Base-by-base conservation (phyloP, 1,140 invertebrate genomes). In the Pseudomyrmex pallidus region DNA sequence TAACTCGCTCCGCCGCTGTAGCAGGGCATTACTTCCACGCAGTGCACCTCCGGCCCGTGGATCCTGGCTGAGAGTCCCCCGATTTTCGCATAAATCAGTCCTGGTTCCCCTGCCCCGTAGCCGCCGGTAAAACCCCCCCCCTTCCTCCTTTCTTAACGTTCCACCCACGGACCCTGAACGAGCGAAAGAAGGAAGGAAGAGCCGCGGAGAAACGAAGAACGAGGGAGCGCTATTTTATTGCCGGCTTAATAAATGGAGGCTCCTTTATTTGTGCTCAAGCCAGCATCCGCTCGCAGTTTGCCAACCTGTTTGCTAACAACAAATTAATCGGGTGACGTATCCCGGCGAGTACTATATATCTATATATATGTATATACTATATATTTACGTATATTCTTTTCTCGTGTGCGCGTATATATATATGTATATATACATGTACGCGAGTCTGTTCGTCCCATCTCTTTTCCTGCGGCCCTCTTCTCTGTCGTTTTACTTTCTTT, bases 251-350 rank as follows among this genome's bases (percentile, higher is more conserved):
- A 93, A 93, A 93, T 93, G 92, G 92, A 91, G 90, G 89, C 91
- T 92, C 92, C 90, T 93, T 93, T 93, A 93, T 93, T 93, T 93
- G 35, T 35, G 91, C 90, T 86, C 84, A 83, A 90, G 89, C 89
- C 91, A 91, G 91, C 91, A 93, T 93, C 92, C 92, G 92, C 92
- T 92, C 90, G 90, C 91, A 92, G 91, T 93, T 93, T 92, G 91
- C 92, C 91, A 93, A 93, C 92, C 92, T 93, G 92, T 93, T 93
- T 93, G 92, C 92, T 92, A 93, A 93, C 92, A 93, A 94, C 92
- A 93, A 93, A 94, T 94, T 93, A 94, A 94, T 94, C 92, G 92
- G 90, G 90, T 92, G 89, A 93, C 91, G 91, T 91, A 93, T 92
- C 89, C 90, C 87, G 87, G 88, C 87, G 87, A 86, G 88, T 56